These are phyloP conservation scores for Melanotaenia maccullochi DNA, from an alignment of 2,797 vertebrate genomes.

Conservation along the genomic window DNA sequence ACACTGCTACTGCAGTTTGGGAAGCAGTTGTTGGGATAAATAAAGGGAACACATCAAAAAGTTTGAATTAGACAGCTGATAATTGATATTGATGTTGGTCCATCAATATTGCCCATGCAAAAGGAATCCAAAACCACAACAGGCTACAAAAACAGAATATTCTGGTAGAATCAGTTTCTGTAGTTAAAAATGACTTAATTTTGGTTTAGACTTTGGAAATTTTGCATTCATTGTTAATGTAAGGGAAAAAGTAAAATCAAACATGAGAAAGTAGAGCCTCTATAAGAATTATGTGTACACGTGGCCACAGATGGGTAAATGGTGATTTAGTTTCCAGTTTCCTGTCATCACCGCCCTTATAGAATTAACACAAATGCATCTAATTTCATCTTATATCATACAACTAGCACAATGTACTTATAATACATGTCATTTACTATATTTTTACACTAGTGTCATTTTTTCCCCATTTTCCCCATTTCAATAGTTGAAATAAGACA, in stretches of 20 bases:
- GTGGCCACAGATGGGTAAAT: background rate
- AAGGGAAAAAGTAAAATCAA: background rate
- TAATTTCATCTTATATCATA: background rate
- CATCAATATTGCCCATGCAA: background rate
- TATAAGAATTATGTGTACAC: background rate
- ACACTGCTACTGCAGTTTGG: background rate
- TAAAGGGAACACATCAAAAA: background rate
- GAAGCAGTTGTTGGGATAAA: background rate
- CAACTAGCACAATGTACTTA: background rate
- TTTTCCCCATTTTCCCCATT: background rate
- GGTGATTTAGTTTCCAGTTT: background rate
- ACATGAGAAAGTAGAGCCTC: background rate
- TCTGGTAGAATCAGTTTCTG: background rate
- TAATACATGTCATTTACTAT: background rate
- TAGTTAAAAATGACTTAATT: background rate
- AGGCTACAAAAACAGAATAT: background rate
- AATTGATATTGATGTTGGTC: background rate
- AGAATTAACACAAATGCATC: background rate
- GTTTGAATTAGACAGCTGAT: background rate
- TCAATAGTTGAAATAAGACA: slow-evolving; percentile 13
- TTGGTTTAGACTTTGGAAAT: background rate
- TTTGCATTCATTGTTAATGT: background rate
- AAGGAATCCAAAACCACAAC: background rate
- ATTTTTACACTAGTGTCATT: background rate
- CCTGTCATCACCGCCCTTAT: background rate